A percentile compares a stretch with the other conserved stretches of the same genome.
These are phyloP conservation scores for Cyanoderma ruficeps DNA, from an alignment of 2,113 vertebrate species.

Conservation along the genomic window DNA sequence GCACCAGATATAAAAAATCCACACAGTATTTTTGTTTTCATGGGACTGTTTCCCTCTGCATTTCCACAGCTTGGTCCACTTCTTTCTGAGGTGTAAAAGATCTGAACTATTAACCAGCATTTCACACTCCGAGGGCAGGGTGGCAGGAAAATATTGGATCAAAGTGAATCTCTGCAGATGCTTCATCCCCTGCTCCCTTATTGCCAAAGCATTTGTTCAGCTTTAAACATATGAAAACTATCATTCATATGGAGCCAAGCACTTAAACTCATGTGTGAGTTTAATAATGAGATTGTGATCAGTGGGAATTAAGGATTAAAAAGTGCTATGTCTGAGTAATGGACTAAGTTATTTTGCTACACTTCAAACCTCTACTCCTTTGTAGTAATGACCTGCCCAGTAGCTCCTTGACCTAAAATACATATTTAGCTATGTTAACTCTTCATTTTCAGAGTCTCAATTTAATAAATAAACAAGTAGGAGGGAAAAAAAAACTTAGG, in stretches of 20 bases:
- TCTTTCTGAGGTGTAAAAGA: background rate
- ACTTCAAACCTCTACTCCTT: background rate
- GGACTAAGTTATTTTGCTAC: background rate
- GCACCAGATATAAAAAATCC: background rate
- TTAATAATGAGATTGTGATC: background rate
- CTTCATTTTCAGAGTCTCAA: background rate
- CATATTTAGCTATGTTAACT: background rate
- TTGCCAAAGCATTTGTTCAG: background rate
- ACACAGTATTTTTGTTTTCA: background rate
- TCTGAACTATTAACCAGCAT: background rate
- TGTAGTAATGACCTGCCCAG: background rate
- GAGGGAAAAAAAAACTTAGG: fast-evolving
- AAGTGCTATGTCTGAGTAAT: background rate
- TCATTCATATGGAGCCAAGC: background rate
- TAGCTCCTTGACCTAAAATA: background rate
- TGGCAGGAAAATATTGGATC: background rate
- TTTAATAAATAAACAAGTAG: background rate
- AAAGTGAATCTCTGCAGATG: background rate
- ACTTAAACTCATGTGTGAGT: background rate
- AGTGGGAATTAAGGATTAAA: background rate
- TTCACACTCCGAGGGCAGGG: background rate
- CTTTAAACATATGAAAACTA: background rate
- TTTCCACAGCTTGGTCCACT: background rate
- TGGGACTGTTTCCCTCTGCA: background rate
- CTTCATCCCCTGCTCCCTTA: background rate